phyloP scores from a whole-genome alignment of 2,888 invertebrate species.

The Sphaeridia pumilis region DNA sequence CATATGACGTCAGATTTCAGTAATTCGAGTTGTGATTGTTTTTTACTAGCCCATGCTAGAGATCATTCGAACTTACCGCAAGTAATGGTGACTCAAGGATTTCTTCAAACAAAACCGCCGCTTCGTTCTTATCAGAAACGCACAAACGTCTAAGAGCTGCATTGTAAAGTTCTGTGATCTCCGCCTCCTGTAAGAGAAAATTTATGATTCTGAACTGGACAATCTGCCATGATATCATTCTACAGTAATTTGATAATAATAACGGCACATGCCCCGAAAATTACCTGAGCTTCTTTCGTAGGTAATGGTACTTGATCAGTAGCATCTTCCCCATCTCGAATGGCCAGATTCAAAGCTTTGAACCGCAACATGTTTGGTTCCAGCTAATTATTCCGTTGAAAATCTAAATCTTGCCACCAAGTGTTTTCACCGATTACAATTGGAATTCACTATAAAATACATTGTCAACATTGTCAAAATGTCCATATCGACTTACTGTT shows the following conservation, averaged over 20 bases:
- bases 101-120: constrained; percentile 55
- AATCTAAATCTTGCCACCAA: constrained; percentile 1
- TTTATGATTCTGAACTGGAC: neutral
- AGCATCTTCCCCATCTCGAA: constrained; percentile 42
- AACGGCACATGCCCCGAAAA: neutral
- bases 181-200: constrained; percentile 53
- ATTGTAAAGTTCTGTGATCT: constrained; percentile 65
- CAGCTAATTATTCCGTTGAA: neutral
- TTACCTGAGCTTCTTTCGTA: constrained; percentile 46
- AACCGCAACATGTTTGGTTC: constrained; percentile 42
- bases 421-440: too few relatives aligned
- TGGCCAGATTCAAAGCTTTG: constrained; percentile 55
- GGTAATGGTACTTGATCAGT: constrained; percentile 37
- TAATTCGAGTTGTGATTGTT: constrained; percentile 1
- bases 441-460: too few relatives aligned
- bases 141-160: constrained; percentile 60
- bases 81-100: constrained; percentile 42
- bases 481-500: too few relatives aligned
- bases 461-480: too few relatives aligned
- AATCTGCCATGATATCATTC: neutral
- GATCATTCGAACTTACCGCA: constrained; percentile 32
- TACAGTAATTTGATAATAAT: constrained; percentile 1
- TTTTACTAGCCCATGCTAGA: too few relatives aligned
- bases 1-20: neutral
- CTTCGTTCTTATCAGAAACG: constrained; percentile 53